Percentiles rank a stretch among this genome's conserved stretches.
These are phyloP conservation scores for Zingel zingel DNA, from an alignment of 2,113 vertebrate genomes.

Conservation along the genomic window DNA sequence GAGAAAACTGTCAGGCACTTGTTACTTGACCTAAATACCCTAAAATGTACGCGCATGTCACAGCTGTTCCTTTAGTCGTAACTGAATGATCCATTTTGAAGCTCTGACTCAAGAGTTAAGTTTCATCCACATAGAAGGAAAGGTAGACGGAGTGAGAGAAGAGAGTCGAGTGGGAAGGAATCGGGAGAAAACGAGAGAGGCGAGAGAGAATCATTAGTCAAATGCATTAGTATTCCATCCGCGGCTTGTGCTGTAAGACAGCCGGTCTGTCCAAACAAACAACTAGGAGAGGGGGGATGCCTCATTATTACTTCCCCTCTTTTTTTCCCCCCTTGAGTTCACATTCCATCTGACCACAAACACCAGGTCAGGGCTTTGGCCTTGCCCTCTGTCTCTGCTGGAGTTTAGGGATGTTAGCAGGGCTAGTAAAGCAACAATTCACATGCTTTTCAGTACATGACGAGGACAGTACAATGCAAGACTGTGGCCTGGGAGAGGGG, in stretches of 20 bases:
- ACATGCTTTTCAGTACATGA: constrained; percentile 58
- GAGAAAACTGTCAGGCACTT: background rate
- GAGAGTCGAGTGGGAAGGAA: constrained; percentile 26
- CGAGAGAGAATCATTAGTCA: constrained; percentile 68
- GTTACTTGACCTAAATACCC: constrained; percentile 28
- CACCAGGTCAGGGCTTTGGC: constrained; percentile 54
- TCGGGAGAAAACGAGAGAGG: constrained; percentile 21
- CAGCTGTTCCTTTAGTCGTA: background rate
- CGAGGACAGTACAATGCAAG: constrained; percentile 29
- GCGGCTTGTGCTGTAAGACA: constrained; percentile 73
- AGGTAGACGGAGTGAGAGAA: constrained; percentile 18
- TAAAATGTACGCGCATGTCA: constrained; percentile 12
- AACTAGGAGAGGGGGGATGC: constrained; percentile 69
- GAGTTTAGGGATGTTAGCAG: constrained; percentile 60
- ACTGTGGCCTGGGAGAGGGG: constrained; percentile 5
- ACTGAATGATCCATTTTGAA: constrained; percentile 30
- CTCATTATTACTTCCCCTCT: constrained; percentile 71
- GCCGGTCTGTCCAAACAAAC: constrained; percentile 79
- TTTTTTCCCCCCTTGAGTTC: constrained; percentile 67
- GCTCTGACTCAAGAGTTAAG: constrained; percentile 15
- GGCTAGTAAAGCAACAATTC: constrained; percentile 46
- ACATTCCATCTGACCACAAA: constrained; percentile 76
- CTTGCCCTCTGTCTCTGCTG: constrained; percentile 55
- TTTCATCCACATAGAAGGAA: constrained; percentile 33
- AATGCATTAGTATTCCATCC: constrained; percentile 79